Evolutionary conservation across 2,113 vertebrate genomes (phyloP), one percentile per base, ranked within the genome.

Genomic region (Saccopteryx leptura): DNA sequence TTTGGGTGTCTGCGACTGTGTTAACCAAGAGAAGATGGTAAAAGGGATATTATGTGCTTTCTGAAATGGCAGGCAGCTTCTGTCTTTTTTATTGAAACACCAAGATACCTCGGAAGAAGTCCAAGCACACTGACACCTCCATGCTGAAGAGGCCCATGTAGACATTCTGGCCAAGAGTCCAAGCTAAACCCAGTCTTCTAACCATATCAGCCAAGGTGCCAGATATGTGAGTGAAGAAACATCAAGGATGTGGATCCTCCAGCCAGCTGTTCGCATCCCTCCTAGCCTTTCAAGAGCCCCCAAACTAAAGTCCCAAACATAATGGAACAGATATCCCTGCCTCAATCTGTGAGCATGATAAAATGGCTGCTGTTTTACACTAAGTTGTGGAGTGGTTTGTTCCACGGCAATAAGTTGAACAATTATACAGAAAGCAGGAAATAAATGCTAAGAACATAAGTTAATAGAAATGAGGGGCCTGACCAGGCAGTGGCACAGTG

Each of bases 401-500:
- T 80, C 39, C 50, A 80, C 28, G 87, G 33, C 54, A 90, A 13
- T 26, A 86, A 90, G 71, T 2, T 78, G 52, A 79, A 72, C 50
- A 90, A 63, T 28, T 24, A 80, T 7, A 63, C 10, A 46, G 33
- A 33, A 61, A 81, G 18, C 48, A 91, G 39, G 46, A 91, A 88
- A 78, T 66, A 78, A 84, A 78, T 23, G 9, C 74, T 75, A 88
- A 90, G 75, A 89, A 92, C n/a, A 31, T 88, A 86, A 63, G 15
- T 63, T 87, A 93, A 71, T 5, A 93, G 50, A 93, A 80, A 94
- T 26, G 39, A 2, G 68, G 39, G 39, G 39, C 39, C 39, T 39
- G 39, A 39, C 39, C 39, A 39, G 39, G 39, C 39, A 39, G 39
- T 39, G 39, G 39, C 39, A 39, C 39, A 39, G 39, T 39, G 39